Base-by-base conservation (phyloP, 2,113 vertebrate species). In the Leptosomus discolor region DNA sequence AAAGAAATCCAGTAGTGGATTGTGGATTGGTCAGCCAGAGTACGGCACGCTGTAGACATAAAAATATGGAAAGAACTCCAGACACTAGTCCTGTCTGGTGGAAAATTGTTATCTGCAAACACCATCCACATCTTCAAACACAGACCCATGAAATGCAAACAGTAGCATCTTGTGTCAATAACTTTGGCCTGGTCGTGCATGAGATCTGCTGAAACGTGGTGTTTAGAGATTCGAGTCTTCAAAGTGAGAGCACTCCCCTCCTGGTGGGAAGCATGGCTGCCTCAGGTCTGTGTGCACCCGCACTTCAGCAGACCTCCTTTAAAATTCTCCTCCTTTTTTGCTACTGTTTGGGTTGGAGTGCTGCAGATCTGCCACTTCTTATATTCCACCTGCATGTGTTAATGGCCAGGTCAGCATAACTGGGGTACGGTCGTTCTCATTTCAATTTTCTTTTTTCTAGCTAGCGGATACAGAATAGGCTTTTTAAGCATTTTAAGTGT, bases 21-120 rank as follows among this genome's bases (percentile, higher is more conserved):
- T 60, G 34, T 67, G 83, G 51, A 75, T 69, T 92, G 88, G 86
- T 94, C 88, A 95, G 80, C 76, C 91, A 94, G 83, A 95, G 64
- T 91, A 46, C 9, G 2, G 39, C 68, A 32, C 2, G 6, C 61
- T 57, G 56, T 53, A 91, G 94, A 91, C 92, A 85, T 79, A 74
- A 85, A 97, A 95, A 92, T 92, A 90, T 32, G 45, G 86, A 82
- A 95, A 92, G 80, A 90, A 91, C 86, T 92, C 84, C 91, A 96
- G 92, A 87, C 70, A n/a, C 70, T 70, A 88, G 26, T 79, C 37
- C 61, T 88, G 81, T 88, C 91, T 94, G 74, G 45, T 81, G 81
- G 89, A 97, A 96, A 96, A 91, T 64, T 78, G n/a, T 95, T 96
- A 94, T 96, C 94, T 95, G 95, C 91, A 90, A 96, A 87, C 91